phyloP scores from a whole-genome alignment of 2,888 invertebrate species.

The Gandaritis pyraliata region DNA sequence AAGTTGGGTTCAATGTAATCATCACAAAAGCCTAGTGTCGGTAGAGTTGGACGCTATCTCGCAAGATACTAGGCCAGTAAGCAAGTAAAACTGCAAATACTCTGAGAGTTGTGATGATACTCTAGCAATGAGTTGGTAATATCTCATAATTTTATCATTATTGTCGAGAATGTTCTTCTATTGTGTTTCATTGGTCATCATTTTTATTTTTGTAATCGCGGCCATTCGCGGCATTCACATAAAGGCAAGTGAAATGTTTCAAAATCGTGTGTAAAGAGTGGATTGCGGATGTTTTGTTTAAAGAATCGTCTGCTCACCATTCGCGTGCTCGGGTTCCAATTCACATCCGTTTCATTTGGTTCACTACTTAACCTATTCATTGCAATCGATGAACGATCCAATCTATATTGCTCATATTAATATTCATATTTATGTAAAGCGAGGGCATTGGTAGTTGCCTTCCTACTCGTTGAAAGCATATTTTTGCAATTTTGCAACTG shows the following conservation, averaged over 20 bases:
- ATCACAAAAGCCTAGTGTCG: too few relatives aligned
- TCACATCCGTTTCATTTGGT: slow-evolving; percentile 10
- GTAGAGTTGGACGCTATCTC: too few relatives aligned
- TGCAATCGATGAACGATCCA: neutral
- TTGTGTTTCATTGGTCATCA: neutral
- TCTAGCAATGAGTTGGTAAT: too few relatives aligned
- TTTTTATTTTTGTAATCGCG: neutral
- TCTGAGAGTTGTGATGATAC: too few relatives aligned
- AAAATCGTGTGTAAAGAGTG: slow-evolving; percentile 13
- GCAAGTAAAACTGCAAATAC: too few relatives aligned
- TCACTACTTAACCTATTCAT: slow-evolving; percentile 1
- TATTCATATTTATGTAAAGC: neutral
- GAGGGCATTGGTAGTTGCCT: neutral
- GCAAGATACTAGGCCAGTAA: too few relatives aligned
- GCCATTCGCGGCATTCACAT: neutral
- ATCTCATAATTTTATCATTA: neutral
- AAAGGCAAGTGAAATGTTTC: slow-evolving; percentile 5
- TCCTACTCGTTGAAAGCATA: too few relatives aligned
- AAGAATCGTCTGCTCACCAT: slow-evolving; percentile 6
- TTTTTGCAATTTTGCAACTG: too few relatives aligned
- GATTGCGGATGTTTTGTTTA: slow-evolving; percentile 20
- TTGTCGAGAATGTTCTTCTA: neutral
- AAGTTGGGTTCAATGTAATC: too few relatives aligned
- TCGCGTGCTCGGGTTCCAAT: neutral
- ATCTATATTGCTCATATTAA: neutral